These are phyloP conservation scores for Piscicola geometra DNA, from an alignment of 2,888 invertebrate genomes.

Conservation along the genomic window DNA sequence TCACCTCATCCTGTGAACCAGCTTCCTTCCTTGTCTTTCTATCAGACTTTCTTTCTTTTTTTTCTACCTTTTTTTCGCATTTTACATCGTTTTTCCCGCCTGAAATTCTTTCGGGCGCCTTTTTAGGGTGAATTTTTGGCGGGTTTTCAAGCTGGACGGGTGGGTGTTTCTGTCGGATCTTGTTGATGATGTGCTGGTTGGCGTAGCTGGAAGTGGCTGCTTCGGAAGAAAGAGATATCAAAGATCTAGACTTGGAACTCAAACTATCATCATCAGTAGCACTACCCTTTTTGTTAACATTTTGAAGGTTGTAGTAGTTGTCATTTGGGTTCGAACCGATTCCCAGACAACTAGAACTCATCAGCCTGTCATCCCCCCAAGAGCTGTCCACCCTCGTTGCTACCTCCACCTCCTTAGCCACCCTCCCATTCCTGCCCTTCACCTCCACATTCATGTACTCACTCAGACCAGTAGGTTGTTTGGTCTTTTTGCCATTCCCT, in stretches of 20 bases:
- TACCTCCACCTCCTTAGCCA: neutral
- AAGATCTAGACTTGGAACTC: neutral
- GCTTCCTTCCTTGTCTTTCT: neutral
- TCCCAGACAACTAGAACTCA: neutral
- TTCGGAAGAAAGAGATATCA: neutral
- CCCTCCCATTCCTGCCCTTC: neutral
- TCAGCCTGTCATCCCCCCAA: conserved; percentile 7
- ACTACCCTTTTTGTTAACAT: neutral
- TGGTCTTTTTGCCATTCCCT: neutral
- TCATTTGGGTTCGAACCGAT: neutral
- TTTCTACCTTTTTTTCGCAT: neutral
- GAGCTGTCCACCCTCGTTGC: neutral
- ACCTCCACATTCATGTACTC: conserved; percentile 1
- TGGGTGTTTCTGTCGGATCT: conserved; percentile 14
- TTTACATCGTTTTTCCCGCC: neutral
- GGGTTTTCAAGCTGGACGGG: neutral
- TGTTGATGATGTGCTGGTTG: neutral
- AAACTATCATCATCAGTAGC: neutral
- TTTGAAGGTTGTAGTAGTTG: conserved; percentile 1
- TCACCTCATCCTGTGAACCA: neutral
- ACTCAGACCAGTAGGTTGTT: neutral
- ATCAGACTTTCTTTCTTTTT: conserved; percentile 5
- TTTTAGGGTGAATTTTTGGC: neutral
- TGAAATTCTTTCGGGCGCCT: too few species aligned
- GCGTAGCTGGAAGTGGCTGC: neutral